These are phyloP conservation scores for Origma solitaria DNA, from an alignment of 2,113 vertebrate genomes.

Conservation along the genomic window DNA sequence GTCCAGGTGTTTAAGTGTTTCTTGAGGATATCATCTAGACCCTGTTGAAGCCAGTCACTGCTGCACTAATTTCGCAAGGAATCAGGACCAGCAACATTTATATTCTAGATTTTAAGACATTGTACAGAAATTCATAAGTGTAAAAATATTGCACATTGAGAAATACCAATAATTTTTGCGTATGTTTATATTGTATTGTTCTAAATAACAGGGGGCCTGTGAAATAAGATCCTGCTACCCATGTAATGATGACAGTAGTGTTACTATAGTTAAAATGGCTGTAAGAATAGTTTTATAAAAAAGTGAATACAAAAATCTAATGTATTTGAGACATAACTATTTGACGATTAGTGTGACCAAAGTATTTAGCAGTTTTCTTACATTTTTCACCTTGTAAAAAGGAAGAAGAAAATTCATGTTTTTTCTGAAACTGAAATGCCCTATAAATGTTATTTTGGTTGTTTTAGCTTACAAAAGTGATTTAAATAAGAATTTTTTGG, in stretches of 20 bases:
- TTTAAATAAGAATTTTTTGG: slow-evolving; percentile 78
- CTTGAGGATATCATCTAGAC: slow-evolving; percentile 72
- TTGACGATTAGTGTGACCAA: slow-evolving; percentile 85
- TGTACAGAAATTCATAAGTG: slow-evolving; percentile 91
- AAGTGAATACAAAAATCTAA: slow-evolving; percentile 89
- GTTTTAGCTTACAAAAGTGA: slow-evolving; percentile 77
- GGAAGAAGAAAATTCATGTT: slow-evolving; percentile 69
- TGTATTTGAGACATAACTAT: slow-evolving; percentile 85
- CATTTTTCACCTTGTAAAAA: slow-evolving; percentile 76
- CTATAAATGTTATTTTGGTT: slow-evolving; percentile 76
- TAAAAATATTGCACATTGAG: slow-evolving; percentile 85
- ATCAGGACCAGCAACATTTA: slow-evolving; percentile 97
- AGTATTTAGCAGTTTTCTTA: slow-evolving; percentile 83
- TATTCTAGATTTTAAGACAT: slow-evolving; percentile 84
- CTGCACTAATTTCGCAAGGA: slow-evolving; percentile 83
- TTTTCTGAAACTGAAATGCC: slow-evolving; percentile 68
- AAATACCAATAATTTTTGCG: slow-evolving; percentile 86
- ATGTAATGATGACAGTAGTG: slow-evolving; percentile 90
- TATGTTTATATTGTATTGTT: slow-evolving; percentile 99
- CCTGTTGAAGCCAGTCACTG: slow-evolving; percentile 70
- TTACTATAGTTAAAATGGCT: slow-evolving; percentile 94
- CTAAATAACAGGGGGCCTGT: slow-evolving; percentile 86
- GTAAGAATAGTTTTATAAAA: slow-evolving; percentile 99
- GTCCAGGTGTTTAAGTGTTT: slow-evolving; percentile 65
- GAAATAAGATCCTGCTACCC: slow-evolving; percentile 86